Base-by-base conservation (phyloP, 2,113 vertebrate genomes). In the Diadophis punctatus region DNA sequence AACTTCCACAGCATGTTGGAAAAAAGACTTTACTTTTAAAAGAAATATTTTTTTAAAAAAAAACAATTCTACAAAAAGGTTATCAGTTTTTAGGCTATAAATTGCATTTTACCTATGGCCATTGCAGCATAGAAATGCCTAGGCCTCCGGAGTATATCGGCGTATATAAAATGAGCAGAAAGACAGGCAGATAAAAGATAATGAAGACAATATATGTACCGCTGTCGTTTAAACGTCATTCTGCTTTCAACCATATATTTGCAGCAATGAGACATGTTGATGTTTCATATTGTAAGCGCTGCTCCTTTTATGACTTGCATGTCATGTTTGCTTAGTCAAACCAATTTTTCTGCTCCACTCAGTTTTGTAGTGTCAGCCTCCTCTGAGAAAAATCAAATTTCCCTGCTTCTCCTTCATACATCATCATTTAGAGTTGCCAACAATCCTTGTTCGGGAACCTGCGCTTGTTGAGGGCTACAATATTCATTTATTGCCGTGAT, bases 301-400 rank as follows among this genome's bases (percentile, higher is more conserved):
- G 52, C 39, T 92, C 43, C 52, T 93, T 94, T 9, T 92, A 52
- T 87, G 92, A 93, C 91, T 95, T 20, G 25, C 4, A 18, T 93
- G 89, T 93, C 93, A 5, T 92, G 94, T 96, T 91, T 95, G 89
- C 93, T 96, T 91, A 96, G 86, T 93, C 51, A 90, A 92, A 97
- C 56, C 89, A 93, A 85, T 94, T 96, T 96, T 93, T 96, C 92
- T 94, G 94, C 68, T 93, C 53, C 90, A 48, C 6, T 95, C 20
- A 91, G 74, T 85, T 51, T 94, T 96, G 91, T 27, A 52, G 86
- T 91, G 90, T 94, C 92, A 96, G 14, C 30, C 51, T 91, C 68
- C 80, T n/a, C 12, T 86, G 74, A 93, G 85, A 94, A 94, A 52
- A 96, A 96, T 95, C 58, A 60, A 90, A 95, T 93, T 91, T 80